Conservation (phyloP, 2,888 invertebrate genomes). For the Lithophane socia region DNA sequence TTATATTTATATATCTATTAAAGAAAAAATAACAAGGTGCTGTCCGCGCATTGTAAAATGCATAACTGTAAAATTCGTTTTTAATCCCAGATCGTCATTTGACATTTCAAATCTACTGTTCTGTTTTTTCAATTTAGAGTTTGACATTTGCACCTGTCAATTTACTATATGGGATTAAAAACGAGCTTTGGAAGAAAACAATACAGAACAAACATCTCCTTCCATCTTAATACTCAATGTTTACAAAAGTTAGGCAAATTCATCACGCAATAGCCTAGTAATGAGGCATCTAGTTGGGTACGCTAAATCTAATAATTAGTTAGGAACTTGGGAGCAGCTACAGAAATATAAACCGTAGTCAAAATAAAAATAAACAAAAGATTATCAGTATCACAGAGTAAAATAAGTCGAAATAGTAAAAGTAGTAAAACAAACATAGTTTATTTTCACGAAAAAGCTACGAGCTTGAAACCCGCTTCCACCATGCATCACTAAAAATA, state of each 20-base stretch:
- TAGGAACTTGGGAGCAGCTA: conserved; percentile 26
- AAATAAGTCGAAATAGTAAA: background rate
- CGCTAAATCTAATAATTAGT: background rate
- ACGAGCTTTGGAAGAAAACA: no score
- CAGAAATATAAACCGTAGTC: background rate
- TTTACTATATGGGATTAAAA: no score
- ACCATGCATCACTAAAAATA: background rate
- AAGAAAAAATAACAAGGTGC: background rate
- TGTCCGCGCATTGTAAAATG: background rate
- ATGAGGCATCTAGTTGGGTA: background rate
- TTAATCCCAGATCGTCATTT: no score
- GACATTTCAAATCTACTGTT: no score
- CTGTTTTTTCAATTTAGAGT: no score
- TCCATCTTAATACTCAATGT: background rate
- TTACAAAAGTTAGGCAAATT: background rate
- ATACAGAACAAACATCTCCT: background rate
- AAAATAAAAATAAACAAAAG: background rate
- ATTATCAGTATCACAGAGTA: conserved; percentile 15
- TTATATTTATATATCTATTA: no score
- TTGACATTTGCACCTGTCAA: no score
- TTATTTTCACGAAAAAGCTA: background rate
- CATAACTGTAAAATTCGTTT: no score
- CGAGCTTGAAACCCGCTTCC: background rate
- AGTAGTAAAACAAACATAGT: conserved; percentile 16
- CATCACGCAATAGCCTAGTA: background rate